Evolutionary conservation across 2,113 vertebrate genomes (phyloP).

Genomic region (Anseranas semipalmata): DNA sequence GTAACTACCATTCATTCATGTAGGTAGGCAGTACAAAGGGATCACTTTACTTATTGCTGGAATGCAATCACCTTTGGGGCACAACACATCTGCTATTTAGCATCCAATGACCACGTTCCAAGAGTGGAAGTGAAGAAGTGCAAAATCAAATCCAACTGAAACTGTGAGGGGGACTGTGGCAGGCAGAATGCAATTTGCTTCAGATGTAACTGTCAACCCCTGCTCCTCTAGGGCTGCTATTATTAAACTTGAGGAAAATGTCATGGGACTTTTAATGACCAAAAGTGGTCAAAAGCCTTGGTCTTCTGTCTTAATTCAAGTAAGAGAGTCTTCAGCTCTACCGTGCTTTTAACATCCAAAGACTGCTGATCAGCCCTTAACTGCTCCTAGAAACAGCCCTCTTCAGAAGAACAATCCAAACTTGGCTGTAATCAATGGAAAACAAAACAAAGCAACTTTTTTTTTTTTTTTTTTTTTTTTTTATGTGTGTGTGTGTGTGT

Average conservation of each 20-base stretch:
- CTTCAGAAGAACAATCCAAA: neutral
- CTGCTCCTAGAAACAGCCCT: neutral
- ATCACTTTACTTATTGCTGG: neutral
- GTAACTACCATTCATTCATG: neutral
- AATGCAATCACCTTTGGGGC: neutral
- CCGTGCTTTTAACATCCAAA: neutral
- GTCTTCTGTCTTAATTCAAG: neutral
- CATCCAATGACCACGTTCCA: neutral
- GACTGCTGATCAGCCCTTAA: neutral
- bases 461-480: too few relatives aligned
- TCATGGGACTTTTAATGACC: neutral
- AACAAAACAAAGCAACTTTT: neutral
- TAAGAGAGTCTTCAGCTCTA: neutral
- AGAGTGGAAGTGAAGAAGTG: neutral
- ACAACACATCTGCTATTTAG: neutral
- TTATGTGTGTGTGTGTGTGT: too few relatives aligned
- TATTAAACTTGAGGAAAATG: neutral
- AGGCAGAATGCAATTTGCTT: neutral
- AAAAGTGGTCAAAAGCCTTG: neutral
- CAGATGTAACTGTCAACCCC: neutral
- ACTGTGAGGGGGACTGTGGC: neutral
- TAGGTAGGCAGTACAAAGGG: neutral
- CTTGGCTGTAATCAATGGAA: neutral
- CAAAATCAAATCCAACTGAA: neutral
- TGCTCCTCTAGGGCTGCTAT: neutral